These are phyloP conservation scores for Pipa parva DNA, from an alignment of 2,113 vertebrate genomes.

Conservation along the genomic window DNA sequence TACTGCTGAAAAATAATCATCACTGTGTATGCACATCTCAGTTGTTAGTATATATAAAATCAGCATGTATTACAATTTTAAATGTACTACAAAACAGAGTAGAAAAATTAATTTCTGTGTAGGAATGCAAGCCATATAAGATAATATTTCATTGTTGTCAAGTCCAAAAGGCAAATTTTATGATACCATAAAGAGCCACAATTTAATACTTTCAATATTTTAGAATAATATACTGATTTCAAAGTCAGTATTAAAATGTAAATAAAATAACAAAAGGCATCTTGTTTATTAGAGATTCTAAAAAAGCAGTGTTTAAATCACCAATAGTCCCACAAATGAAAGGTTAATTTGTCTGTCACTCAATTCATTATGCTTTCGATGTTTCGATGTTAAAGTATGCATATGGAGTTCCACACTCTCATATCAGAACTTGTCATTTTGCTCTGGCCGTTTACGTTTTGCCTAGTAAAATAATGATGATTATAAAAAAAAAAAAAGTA, in stretches of 20 bases:
- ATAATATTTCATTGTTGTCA: slow-evolving; percentile 29
- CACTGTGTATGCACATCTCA: slow-evolving; percentile 8
- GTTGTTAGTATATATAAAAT: slow-evolving; percentile 7
- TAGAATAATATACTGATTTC: slow-evolving; percentile 26
- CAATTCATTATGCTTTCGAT: slow-evolving; percentile 67
- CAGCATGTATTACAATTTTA: slow-evolving; percentile 8
- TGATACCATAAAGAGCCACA: slow-evolving; percentile 21
- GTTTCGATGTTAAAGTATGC: slow-evolving; percentile 46
- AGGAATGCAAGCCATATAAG: slow-evolving; percentile 7
- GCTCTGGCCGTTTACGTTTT: slow-evolving; percentile 53
- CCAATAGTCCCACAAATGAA: slow-evolving; percentile 61
- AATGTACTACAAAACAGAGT: slow-evolving; percentile 19
- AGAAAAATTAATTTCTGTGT: slow-evolving; percentile 20
- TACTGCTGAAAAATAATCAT: slow-evolving; percentile 1
- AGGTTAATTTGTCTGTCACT: slow-evolving; percentile 63
- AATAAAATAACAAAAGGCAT: neutral
- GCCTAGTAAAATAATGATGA: slow-evolving; percentile 57
- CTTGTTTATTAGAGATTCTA: neutral
- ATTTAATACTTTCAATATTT: slow-evolving; percentile 34
- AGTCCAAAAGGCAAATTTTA: slow-evolving; percentile 29
- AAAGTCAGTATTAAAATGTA: slow-evolving; percentile 16
- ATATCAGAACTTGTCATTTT: slow-evolving; percentile 66
- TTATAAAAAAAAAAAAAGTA: slow-evolving; percentile 55
- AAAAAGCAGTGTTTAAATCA: slow-evolving; percentile 47
- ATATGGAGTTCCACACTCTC: slow-evolving; percentile 55